These are phyloP conservation scores for Sakesphorus luctuosus DNA, from an alignment of 2,113 vertebrate genomes.

Conservation along the genomic window DNA sequence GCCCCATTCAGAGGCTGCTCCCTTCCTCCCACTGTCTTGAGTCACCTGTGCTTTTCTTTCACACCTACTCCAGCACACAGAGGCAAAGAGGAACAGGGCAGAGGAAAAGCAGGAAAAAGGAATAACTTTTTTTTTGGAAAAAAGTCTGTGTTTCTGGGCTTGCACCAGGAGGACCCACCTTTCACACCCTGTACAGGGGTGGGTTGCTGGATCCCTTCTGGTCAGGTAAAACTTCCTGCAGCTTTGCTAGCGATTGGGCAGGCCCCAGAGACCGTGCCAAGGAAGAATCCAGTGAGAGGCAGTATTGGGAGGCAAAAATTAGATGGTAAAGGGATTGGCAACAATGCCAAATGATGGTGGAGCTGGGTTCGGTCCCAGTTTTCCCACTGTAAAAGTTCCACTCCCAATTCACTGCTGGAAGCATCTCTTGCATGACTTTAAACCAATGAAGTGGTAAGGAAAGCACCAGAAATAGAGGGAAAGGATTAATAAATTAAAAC, in stretches of 20 bases:
- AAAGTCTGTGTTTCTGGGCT: not conserved
- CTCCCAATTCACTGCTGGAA: conserved; percentile 45
- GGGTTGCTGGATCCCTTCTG: not conserved
- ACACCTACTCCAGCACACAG: not conserved
- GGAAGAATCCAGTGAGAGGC: conserved; percentile 1
- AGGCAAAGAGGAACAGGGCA: not conserved
- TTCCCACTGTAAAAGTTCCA: not conserved
- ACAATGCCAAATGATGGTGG: not conserved
- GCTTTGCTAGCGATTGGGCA: not conserved
- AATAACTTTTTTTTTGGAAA: not conserved
- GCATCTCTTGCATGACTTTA: not conserved
- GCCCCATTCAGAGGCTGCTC: not conserved
- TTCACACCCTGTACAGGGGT: fast-evolving
- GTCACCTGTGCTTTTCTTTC: not conserved
- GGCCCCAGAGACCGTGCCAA: not conserved
- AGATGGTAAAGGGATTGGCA: not conserved
- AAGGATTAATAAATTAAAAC: not conserved
- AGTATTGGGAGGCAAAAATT: not conserved
- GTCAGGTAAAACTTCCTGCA: not conserved
- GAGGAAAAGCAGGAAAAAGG: not conserved
- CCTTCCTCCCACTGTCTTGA: fast-evolving
- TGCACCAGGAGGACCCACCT: not conserved
- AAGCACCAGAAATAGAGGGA: not conserved
- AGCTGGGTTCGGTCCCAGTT: not conserved
- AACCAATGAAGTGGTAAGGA: not conserved